These are phyloP conservation scores for Caenorhabditis virilis DNA, from an alignment of 2,888 invertebrate species.

Conservation along the genomic window DNA sequence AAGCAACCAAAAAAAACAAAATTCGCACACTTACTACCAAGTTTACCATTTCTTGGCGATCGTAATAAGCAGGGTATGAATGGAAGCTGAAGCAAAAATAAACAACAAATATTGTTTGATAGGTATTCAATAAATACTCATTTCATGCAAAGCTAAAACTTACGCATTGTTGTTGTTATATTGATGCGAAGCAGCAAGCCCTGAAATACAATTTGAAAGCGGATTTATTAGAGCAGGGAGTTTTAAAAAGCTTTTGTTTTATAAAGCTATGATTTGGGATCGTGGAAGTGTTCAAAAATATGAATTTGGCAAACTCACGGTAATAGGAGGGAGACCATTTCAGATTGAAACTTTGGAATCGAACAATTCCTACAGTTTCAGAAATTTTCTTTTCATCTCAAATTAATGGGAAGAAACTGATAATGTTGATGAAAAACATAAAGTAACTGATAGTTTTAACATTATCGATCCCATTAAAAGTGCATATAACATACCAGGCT, in stretches of 20 bases:
- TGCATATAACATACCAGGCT: slow-evolving; percentile 26
- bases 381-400: not conserved
- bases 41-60: slow-evolving; percentile 19
- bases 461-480: too few species aligned
- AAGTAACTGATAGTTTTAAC: too few species aligned
- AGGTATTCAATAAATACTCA: not conserved
- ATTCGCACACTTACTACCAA: too few species aligned
- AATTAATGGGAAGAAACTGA: not conserved
- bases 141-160: slow-evolving; percentile 7
- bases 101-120: not conserved
- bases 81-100: slow-evolving; percentile 37
- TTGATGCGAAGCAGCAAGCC: slow-evolving; percentile 33
- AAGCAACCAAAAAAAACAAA: slow-evolving; percentile 5
- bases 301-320: slow-evolving; percentile 17
- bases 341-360: too few species aligned
- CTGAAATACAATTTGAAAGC: slow-evolving; percentile 28
- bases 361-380: too few species aligned
- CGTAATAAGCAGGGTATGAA: slow-evolving; percentile 30
- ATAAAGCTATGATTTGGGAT: not conserved
- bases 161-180: slow-evolving; percentile 40
- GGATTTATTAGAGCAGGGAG: slow-evolving; percentile 1
- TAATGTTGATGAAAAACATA: too few species aligned
- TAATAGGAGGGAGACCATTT: slow-evolving; percentile 32
- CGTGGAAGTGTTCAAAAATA: too few species aligned
- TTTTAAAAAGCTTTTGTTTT: not conserved